Evolutionary conservation across 2,113 vertebrate species (phyloP).

Genomic region (Oceanodroma tethys): DNA sequence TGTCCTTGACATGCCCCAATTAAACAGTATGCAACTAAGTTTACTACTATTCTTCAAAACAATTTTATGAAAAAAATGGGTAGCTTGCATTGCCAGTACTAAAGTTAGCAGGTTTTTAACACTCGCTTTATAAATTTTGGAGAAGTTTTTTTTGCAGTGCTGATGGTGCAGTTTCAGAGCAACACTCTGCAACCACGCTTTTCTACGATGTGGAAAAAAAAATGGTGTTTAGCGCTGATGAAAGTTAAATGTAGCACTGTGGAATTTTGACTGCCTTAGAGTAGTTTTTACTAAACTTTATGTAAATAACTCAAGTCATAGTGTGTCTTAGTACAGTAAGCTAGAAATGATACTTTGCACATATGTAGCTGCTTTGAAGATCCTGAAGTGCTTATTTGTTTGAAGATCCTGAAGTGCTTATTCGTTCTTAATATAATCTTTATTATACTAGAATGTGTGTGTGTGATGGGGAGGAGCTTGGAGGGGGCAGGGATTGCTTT

Average conservation of each 20-base stretch:
- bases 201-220: neutral
- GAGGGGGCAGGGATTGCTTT: neutral
- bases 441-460: neutral
- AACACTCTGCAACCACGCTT: neutral
- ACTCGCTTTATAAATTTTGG: neutral
- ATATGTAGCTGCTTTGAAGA: neutral
- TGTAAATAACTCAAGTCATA: neutral
- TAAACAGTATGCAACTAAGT: neutral
- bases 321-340: neutral
- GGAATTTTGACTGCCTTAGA: neutral
- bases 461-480: neutral
- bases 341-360: neutral
- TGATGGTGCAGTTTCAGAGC: neutral
- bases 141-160: neutral
- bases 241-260: neutral
- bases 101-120: neutral
- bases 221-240: fast-evolving
- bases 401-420: neutral
- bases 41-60: neutral
- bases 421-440: neutral
- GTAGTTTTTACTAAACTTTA: neutral
- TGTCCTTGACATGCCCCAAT: neutral
- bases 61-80: neutral
- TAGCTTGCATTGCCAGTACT: neutral
- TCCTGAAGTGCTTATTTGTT: neutral